A percentile compares a stretch with the other conserved stretches of the same genome.
Conservation (phyloP, 2,797 vertebrate species). For the Sebastes kiyomatsui region DNA sequence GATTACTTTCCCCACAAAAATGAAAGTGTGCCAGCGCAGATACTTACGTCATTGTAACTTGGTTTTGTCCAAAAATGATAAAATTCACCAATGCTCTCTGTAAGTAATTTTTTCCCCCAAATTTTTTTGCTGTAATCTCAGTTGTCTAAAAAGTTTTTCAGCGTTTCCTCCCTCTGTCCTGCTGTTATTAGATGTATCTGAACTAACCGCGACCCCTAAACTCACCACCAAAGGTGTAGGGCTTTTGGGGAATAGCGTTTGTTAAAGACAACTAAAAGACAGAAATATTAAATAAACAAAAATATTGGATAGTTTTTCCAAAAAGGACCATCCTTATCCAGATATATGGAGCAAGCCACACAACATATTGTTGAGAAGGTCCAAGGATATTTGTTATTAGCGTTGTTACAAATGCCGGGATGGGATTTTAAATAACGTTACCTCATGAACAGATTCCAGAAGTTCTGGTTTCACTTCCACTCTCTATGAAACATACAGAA, state of each 20-base stretch:
- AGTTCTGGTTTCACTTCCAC: not conserved
- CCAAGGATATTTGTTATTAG: not conserved
- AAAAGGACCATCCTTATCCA: not conserved
- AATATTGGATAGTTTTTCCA: not conserved
- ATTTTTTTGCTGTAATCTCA: not conserved
- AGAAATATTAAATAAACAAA: too few species aligned
- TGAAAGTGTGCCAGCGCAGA: not conserved
- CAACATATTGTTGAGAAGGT: not conserved
- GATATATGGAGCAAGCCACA: not conserved
- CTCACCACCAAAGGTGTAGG: accelerated
- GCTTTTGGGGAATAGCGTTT: accelerated
- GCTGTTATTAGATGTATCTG: not conserved
- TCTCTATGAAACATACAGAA: not conserved
- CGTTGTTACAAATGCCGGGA: not conserved
- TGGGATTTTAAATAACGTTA: not conserved
- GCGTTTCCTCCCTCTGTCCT: not conserved
- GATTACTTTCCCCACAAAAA: too few species aligned
- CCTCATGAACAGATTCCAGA: too few species aligned
- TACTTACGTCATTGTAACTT: not conserved
- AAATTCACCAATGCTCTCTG: not conserved
- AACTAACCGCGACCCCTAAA: not conserved
- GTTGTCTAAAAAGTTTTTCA: not conserved
- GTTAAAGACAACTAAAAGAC: accelerated
- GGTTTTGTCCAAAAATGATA: not conserved
- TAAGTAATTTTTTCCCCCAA: too few species aligned